Evolutionary conservation across 2,113 vertebrate genomes (phyloP), one percentile per base, ranked within the genome.

Genomic region (Capreolus pygargus): DNA sequence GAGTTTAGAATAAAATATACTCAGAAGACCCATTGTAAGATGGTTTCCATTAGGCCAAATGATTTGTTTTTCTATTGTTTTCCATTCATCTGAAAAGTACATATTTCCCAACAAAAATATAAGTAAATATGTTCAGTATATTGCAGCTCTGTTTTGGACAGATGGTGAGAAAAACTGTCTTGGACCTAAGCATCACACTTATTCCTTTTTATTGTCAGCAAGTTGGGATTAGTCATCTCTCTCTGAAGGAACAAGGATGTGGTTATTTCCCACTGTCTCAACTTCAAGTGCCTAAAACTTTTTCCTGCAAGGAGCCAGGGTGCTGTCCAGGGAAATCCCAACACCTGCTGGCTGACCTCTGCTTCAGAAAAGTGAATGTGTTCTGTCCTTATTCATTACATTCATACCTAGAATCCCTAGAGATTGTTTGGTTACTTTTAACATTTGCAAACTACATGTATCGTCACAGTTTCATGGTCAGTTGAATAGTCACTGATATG

Each of bases 91-190:
- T 88, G 43, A 87, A 97, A 96, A 89, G 47, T 43, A 91, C 47
- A 12, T 70, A 50, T 79, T 97, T 96, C 14, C 70, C 94, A 47
- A 79, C 52, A 87, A 85, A 89, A 96, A 94, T 83, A 70, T 36
- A 67, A 54, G 7, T 60, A 78, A 89, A 58, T 89, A 84, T 79
- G 33, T 84, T 89, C 28, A 70, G 79, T 86, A 52, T 67, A 92
- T 89, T 27, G 3, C 33, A 54, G 43, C 89, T 97, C 64, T 95
- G 45, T 93, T 98, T 89, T 61, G 70, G 92, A 90, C 6, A 96
- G 89, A 90, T 88, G 33, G 82, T 92, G 64, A 9, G 94, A 60
- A 91, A 61, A 92, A 88, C 84, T 95, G 91, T 82, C 61, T 39
- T 1, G 0, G 83, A 93, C 92, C 83, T 74, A 97, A 84, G n/a